A percentile compares a stretch with the other conserved stretches of the same genome.
Evolutionary conservation across 2,113 vertebrate species (phyloP).

Genomic region (Dromiciops gliroides): DNA sequence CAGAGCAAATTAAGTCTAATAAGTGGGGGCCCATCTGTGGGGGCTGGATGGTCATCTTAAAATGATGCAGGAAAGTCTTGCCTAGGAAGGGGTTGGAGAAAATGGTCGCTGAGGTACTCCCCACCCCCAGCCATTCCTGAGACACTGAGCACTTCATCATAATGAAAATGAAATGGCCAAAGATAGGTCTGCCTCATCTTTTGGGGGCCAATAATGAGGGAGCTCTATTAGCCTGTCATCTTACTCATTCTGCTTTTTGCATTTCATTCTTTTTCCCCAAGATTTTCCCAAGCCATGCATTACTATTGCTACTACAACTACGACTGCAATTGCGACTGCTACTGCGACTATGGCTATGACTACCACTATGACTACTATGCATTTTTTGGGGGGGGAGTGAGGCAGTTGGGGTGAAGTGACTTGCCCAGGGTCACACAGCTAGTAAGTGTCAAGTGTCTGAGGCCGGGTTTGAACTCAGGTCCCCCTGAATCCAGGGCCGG

Average conservation of each 20-base stretch:
- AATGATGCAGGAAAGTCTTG: not conserved
- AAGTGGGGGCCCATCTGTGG: not conserved
- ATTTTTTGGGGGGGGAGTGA: no score
- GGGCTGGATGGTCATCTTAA: not conserved
- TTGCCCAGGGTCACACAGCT: no score
- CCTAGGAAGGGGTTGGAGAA: not conserved
- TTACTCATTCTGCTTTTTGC: not conserved
- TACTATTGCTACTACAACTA: no score
- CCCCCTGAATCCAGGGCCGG: no score
- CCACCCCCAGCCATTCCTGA: not conserved
- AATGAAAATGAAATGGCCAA: not conserved
- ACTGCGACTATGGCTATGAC: no score
- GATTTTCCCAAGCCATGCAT: not conserved
- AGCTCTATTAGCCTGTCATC: not conserved
- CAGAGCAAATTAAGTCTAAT: not conserved
- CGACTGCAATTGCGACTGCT: no score
- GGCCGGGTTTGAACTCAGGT: no score
- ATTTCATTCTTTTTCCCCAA: not conserved
- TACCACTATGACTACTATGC: no score
- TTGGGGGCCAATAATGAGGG: not conserved
- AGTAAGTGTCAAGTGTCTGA: no score
- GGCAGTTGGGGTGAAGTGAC: no score
- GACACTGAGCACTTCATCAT: not conserved
- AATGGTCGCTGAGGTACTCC: not conserved
- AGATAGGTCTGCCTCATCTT: not conserved